phyloP scores from a whole-genome alignment of 2,797 vertebrate species.

The Sebastes kiyomatsui region DNA sequence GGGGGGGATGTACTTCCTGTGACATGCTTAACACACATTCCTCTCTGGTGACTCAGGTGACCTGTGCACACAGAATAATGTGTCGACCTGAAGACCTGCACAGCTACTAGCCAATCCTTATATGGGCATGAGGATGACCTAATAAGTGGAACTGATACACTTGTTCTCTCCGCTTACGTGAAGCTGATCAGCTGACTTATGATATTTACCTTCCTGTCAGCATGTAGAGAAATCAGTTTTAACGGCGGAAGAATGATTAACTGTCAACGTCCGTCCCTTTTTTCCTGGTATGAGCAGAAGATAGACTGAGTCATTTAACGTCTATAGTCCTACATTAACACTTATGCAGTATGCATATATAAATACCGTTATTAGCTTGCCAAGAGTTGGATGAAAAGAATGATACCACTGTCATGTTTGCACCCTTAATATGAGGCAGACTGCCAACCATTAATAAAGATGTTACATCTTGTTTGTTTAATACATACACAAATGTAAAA shows the following conservation, averaged over 20 bases:
- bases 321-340: neutral
- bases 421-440: neutral
- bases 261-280: neutral
- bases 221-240: neutral
- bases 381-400: neutral
- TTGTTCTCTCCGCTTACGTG: neutral
- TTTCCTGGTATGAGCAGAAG: neutral
- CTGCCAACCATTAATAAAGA: neutral
- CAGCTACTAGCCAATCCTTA: constrained; percentile 35
- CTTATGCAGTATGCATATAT: neutral
- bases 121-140: constrained; percentile 55
- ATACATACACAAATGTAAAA: neutral
- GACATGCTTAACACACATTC: constrained; percentile 83
- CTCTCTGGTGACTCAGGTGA: constrained; percentile 80
- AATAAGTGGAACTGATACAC: constrained; percentile 26
- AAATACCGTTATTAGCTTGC: neutral
- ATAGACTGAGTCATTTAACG: neutral
- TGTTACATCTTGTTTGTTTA: neutral
- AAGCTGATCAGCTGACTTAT: constrained; percentile 24
- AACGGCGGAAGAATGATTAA: constrained; percentile 22
- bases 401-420: neutral
- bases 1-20: constrained; percentile 83
- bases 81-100: constrained; percentile 69
- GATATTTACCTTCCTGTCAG: neutral
- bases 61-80: constrained; percentile 75